Conservation (phyloP, 2,113 vertebrate genomes). For the Jaculus jaculus region DNA sequence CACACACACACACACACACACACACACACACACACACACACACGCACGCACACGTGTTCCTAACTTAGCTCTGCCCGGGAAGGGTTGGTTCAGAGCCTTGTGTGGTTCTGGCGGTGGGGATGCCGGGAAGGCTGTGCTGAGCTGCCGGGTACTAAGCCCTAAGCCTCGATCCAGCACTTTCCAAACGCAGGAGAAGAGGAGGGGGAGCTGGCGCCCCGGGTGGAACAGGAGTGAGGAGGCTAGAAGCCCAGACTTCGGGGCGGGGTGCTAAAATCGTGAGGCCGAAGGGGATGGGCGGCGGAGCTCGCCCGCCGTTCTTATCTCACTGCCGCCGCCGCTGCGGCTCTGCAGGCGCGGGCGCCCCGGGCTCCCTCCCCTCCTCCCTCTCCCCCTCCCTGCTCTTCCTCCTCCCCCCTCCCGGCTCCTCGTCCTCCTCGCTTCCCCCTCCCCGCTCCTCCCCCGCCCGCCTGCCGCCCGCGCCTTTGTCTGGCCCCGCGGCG, state of each 20-base stretch:
- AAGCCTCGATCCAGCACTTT: slow-evolving; percentile 17
- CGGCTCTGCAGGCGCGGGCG: slow-evolving; percentile 69
- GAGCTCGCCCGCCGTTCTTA: slow-evolving; percentile 45
- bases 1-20: background rate
- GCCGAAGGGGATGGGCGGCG: background rate
- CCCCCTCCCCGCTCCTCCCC: background rate
- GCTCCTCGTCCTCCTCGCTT: slow-evolving; percentile 24
- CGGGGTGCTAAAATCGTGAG: background rate
- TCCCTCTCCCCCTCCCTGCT: background rate
- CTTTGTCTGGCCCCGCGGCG: slow-evolving; percentile 76
- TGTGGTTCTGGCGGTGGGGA: background rate
- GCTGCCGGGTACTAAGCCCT: background rate
- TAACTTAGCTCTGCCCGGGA: background rate
- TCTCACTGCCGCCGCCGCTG: slow-evolving; percentile 59
- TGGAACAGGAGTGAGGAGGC: background rate
- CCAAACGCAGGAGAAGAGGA: background rate
- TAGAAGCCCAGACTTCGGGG: background rate
- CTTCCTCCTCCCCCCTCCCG: background rate
- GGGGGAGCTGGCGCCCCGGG: background rate
- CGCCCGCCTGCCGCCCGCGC: slow-evolving; percentile 63
- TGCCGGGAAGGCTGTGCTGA: background rate
- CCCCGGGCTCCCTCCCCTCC: slow-evolving; percentile 35
- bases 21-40: background rate
- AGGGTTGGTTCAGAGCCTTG: background rate
- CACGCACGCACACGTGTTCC: background rate